Evolutionary conservation across 2,888 invertebrate genomes (phyloP), one percentile per base, ranked within the genome.

Genomic region (Hofmannophila pseudospretella): DNA sequence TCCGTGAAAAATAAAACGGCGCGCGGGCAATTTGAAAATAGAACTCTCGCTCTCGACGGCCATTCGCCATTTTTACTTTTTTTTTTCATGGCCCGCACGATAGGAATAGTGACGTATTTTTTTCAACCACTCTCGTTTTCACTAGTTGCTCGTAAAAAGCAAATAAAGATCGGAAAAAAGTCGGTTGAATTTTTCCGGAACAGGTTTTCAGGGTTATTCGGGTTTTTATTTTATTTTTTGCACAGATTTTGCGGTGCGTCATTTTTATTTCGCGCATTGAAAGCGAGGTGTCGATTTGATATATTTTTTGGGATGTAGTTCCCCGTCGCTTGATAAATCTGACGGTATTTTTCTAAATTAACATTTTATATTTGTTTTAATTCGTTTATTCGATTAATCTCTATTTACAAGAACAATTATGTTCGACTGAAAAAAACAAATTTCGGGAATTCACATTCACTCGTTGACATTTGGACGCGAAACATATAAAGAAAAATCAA

Each of bases 91-190:
- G 65, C 65, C 68, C 61, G 68, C 69, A 71, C 81, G 74, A 79
- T 82, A 82, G 82, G 73, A 82, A 76, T 79, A 81, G 84, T 84
- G 84, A 77, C 76, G 78, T 72, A 70, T 77, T 81, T 80, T 74
- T 75, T 69, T 55, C 61, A 58, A 47, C 62, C 63, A 71, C 80
- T 80, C 67, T 79, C 84, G 58, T 66, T 85, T 75, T 85, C 71
- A 62, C 54, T 73, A 68, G 75, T 74, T 65, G 74, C 71, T 74
- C 75, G 76, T 72, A 72, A 81, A 77, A 78, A 72, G 75, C 80
- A 78, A 84, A 85, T 80, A 82, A 79, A 81, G 73, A 81, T 80
- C 58, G 70, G 70, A 66, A 73, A 79, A 79, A 76, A 67, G 56
- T 67, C 68, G 64, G 66, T 63, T 57, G 69, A 61, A 60, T 73